Percentiles rank a stretch among this genome's conserved stretches.
Evolutionary conservation across 2,888 invertebrate genomes (phyloP).

Genomic region (Rhorus exstirpatorius): DNA sequence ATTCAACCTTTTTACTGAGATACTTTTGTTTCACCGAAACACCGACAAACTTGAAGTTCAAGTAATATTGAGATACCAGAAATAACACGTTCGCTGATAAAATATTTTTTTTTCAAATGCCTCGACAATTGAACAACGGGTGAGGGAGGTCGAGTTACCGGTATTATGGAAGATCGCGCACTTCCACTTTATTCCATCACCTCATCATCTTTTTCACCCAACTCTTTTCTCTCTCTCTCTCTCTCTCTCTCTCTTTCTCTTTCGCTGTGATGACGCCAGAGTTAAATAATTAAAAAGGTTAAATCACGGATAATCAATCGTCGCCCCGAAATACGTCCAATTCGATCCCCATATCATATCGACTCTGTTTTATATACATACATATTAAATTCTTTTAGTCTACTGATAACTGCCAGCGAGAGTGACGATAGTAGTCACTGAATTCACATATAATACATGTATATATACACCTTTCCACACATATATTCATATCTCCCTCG

Average conservation of each 20-base stretch:
- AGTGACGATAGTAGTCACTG: constrained; percentile 36
- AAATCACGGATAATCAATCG: constrained; percentile 66
- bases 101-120: constrained; percentile 6
- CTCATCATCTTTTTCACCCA: constrained; percentile 1
- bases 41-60: neutral
- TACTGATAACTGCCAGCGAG: constrained; percentile 35
- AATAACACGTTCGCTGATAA: neutral
- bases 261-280: constrained; percentile 42
- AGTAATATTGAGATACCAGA: neutral
- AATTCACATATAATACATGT: constrained; percentile 14
- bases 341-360: constrained; percentile 53
- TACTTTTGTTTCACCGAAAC: neutral
- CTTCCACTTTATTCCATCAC: constrained; percentile 17
- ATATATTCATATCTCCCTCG: constrained; percentile 48
- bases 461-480: constrained; percentile 29
- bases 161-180: constrained; percentile 14
- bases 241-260: neutral
- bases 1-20: neutral
- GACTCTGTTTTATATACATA: constrained; percentile 13
- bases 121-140: constrained; percentile 6
- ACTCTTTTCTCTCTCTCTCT: neutral
- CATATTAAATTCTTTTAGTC: constrained; percentile 30
- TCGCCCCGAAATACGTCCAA: constrained; percentile 56
- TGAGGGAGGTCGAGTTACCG: constrained; percentile 25
- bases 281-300: constrained; percentile 66